These are phyloP conservation scores for Drosophila elegans DNA, from an alignment of 1,140 invertebrate species.

Conservation along the genomic window DNA sequence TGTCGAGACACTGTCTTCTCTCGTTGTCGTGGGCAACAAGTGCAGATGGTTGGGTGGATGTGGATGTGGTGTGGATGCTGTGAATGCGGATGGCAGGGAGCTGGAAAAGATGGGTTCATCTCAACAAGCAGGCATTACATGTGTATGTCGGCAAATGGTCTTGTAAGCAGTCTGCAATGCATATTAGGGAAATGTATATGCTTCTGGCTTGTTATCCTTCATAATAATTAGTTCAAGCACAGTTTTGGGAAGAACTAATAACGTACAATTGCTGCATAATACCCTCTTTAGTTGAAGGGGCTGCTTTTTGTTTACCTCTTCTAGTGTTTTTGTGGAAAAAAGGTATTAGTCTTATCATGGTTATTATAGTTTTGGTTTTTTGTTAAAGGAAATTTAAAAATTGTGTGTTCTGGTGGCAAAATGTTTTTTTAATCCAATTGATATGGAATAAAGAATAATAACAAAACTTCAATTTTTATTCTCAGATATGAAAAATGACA, in stretches of 20 bases:
- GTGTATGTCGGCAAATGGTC: constrained; percentile 45
- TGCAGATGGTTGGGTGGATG: constrained; percentile 21
- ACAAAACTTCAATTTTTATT: too few relatives aligned
- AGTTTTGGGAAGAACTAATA: constrained; percentile 33
- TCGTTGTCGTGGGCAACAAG: constrained; percentile 52
- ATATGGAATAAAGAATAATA: too few relatives aligned
- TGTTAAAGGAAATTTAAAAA: too few relatives aligned
- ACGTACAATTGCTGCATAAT: constrained; percentile 35
- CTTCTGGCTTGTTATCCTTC: constrained; percentile 26
- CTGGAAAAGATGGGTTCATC: constrained; percentile 28
- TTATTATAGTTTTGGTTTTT: background rate
- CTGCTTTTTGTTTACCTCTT: constrained; percentile 1
- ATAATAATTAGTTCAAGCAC: constrained; percentile 51
- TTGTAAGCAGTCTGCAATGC: constrained; percentile 33
- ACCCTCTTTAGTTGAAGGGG: constrained; percentile 12
- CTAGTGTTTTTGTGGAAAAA: constrained; percentile 2
- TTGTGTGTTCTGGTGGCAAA: background rate
- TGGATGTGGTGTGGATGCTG: background rate
- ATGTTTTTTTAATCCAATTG: too few relatives aligned
- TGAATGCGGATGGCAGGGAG: background rate
- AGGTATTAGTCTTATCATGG: too few relatives aligned
- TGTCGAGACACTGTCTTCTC: constrained; percentile 38
- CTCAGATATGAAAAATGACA: too few relatives aligned
- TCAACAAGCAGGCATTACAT: constrained; percentile 50
- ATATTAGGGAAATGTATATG: constrained; percentile 23